Evolutionary conservation across 2,888 invertebrate species (phyloP), one percentile per base, ranked within the genome.

Genomic region (Drosophila stalkeri): DNA sequence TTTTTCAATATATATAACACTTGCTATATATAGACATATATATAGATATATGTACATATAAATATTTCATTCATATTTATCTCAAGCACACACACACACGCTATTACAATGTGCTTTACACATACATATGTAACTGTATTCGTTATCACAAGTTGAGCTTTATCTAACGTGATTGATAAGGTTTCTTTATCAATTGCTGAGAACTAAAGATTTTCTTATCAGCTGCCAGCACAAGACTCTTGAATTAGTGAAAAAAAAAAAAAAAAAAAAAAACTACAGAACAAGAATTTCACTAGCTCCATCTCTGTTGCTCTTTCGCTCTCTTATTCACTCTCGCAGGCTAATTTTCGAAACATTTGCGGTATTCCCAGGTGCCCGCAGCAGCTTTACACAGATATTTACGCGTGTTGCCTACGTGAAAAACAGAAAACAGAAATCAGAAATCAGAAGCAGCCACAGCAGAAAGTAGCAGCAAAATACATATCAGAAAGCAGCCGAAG

Each of bases 351-450:
- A 73, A 59, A 54, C 44, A 69, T 68, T 73, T 77, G 57, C 64
- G 69, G 49, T 73, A 64, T 66, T 67, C 61, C 70, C 62, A 47
- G 54, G 46, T 66, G 47, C 23, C 64, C 64, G 63, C 61, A 55
- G 33, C 60, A 47, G 41, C 56, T 39, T 47, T 47, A 57, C 59
- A 46, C 33, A 35, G 33, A 57, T 64, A 75, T 51, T 46, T 64
- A 59, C 63, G 62, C 55, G 63, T 62, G 64, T 77, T 77, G 49
- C 59, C 75, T 61, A 76, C 64, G 46, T 70, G 79, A 79, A 79
- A 74, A 57, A 69, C 43, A 72, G 44, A 77, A 64, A 77, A 64
- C 83, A 69, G 61, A 62, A 64, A 77, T 63, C 83, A 69, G 57
- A 62, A 64, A 72, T 70, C 73, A 77, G 64, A 64, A 76, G 57